Conservation (phyloP, 1,140 invertebrate genomes). For the Megalopta genalis region DNA sequence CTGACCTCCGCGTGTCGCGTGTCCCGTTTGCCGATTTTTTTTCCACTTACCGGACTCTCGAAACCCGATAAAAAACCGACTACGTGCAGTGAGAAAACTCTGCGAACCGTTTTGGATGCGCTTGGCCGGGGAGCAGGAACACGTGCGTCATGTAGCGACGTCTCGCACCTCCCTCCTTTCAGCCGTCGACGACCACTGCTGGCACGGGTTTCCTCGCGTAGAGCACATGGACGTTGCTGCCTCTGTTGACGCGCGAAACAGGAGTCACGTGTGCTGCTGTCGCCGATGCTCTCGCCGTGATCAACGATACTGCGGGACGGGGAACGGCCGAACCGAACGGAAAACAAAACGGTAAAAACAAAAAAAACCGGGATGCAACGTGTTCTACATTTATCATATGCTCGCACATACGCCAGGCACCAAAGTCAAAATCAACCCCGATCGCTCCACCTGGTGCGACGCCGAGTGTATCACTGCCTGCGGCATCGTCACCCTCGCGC, state of each 20-base stretch:
- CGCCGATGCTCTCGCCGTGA: background rate
- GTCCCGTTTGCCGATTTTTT: background rate
- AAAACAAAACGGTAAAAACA: constrained; percentile 58
- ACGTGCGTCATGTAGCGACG: constrained; percentile 26
- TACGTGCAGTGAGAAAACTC: background rate
- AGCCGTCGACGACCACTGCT: constrained; percentile 27
- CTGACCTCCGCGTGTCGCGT: background rate
- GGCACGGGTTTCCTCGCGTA: constrained; percentile 15
- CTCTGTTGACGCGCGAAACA: constrained; percentile 24
- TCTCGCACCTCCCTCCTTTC: constrained; percentile 21
- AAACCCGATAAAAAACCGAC: background rate
- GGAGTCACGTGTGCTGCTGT: constrained; percentile 6
- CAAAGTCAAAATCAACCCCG: constrained; percentile 50
- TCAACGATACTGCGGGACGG: background rate
- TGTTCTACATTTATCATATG: constrained; percentile 77
- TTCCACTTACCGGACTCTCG: too few species aligned
- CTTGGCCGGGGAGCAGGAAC: background rate
- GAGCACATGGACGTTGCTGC: constrained; percentile 34
- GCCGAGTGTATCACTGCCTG: constrained; percentile 40
- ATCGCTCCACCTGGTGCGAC: constrained; percentile 38
- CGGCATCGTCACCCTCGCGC: constrained; percentile 52
- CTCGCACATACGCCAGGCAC: constrained; percentile 45
- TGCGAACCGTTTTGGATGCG: too few species aligned
- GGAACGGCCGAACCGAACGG: constrained; percentile 38
- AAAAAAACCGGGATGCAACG: constrained; percentile 59